Conservation (phyloP, 2,113 vertebrate species). For the Nematolebias whitei region DNA sequence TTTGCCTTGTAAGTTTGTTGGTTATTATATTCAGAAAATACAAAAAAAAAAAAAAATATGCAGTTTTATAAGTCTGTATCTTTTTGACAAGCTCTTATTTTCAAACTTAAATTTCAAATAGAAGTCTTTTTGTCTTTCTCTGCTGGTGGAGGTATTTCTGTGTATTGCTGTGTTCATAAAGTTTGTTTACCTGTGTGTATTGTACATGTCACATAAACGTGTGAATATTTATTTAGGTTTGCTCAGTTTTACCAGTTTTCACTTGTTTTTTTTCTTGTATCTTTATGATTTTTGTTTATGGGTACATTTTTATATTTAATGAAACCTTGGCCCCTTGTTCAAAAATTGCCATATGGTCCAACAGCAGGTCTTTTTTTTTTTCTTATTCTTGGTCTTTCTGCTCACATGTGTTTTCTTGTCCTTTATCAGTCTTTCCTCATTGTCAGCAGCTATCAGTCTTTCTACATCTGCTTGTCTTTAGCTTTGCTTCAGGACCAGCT, state of each 20-base stretch:
- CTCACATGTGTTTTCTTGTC: slow-evolving; percentile 32
- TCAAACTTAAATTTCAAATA: neutral
- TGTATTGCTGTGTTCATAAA: neutral
- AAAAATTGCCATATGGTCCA: slow-evolving; percentile 73
- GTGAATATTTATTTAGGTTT: slow-evolving; percentile 18
- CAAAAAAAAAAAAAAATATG: neutral
- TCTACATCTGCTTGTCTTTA: slow-evolving; percentile 25
- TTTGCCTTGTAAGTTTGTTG: slow-evolving; percentile 83
- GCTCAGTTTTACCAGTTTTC: slow-evolving; percentile 32
- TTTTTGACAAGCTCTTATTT: neutral
- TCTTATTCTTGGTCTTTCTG: slow-evolving; percentile 12
- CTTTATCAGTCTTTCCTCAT: slow-evolving; percentile 77
- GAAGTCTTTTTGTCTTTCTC: slow-evolving; percentile 1
- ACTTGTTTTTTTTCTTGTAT: slow-evolving; percentile 1
- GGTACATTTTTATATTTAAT: slow-evolving; percentile 42
- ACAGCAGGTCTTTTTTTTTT: slow-evolving; percentile 63
- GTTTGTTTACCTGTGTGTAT: neutral
- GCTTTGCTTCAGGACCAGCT: slow-evolving; percentile 60
- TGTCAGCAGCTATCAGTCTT: slow-evolving; percentile 65
- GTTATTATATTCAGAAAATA: neutral
- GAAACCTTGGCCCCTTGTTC: slow-evolving; percentile 50
- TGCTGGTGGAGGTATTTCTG: slow-evolving; percentile 1
- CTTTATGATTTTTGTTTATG: slow-evolving; percentile 39
- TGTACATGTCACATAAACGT: slow-evolving; percentile 9
- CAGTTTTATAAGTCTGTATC: neutral